Percentiles rank a stretch among this genome's conserved stretches.
Evolutionary conservation across 2,113 vertebrate species (phyloP).

Genomic region (Dunckerocampus dactyliophorus): DNA sequence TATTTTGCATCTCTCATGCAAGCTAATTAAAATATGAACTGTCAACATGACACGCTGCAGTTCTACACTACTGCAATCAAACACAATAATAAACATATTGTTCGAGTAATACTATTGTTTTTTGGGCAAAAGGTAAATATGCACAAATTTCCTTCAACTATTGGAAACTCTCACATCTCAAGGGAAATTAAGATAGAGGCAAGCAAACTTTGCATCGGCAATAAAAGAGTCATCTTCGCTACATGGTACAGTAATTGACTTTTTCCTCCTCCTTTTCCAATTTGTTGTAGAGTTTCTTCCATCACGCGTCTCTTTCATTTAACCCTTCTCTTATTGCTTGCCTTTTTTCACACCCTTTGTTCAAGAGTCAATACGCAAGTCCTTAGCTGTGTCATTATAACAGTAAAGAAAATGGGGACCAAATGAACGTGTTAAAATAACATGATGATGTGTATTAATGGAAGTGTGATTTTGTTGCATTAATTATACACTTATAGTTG

Average conservation of each 20-base stretch:
- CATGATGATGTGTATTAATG: conserved; percentile 2
- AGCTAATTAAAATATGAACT: too few species aligned
- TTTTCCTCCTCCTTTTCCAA: not conserved
- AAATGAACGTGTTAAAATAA: conserved; percentile 27
- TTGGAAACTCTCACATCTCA: not conserved
- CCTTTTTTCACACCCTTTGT: conserved; percentile 46
- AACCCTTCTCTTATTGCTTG: not conserved
- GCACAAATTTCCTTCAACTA: not conserved
- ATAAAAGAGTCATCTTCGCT: not conserved
- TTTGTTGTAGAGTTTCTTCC: not conserved
- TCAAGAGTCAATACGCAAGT: conserved; percentile 39
- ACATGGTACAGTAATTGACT: not conserved
- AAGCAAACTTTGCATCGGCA: not conserved
- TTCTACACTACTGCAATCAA: too few species aligned
- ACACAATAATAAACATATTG: too few species aligned
- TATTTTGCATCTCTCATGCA: not conserved
- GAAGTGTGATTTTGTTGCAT: too few species aligned
- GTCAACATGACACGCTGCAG: too few species aligned
- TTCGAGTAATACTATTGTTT: too few species aligned
- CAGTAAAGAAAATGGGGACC: not conserved
- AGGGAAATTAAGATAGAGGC: not conserved
- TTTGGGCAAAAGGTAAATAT: not conserved
- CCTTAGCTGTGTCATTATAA: conserved; percentile 23
- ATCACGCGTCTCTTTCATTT: conserved; percentile 11
- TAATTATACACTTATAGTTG: conserved; percentile 34